Conservation (phyloP, 2,888 invertebrate genomes). For the Tipula vernalis region DNA sequence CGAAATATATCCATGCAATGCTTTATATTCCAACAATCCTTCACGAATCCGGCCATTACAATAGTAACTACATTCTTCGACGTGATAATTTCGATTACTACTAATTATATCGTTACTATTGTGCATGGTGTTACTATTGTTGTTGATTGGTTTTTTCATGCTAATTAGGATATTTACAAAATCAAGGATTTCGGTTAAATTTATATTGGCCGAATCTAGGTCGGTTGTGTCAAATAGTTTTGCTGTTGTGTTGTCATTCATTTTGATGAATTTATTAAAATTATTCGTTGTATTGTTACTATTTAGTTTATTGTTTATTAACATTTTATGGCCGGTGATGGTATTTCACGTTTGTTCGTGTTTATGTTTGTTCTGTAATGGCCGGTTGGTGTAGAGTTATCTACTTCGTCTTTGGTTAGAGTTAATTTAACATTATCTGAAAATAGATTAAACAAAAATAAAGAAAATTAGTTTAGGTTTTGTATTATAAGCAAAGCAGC, state of each 20-base stretch:
- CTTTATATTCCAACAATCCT: conserved; percentile 48
- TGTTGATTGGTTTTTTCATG: not conserved
- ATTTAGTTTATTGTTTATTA: not conserved
- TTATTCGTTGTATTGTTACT: not conserved
- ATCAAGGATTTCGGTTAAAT: not conserved
- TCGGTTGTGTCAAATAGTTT: not conserved
- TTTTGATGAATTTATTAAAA: not conserved
- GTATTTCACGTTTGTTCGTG: not conserved
- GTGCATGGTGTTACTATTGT: not conserved
- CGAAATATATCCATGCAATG: conserved; percentile 71
- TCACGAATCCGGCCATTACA: conserved; percentile 47
- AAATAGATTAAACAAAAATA: not conserved
- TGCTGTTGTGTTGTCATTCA: not conserved
- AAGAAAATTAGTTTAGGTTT: not conserved
- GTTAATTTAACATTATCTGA: not conserved
- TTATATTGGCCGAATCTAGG: not conserved
- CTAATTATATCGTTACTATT: not conserved
- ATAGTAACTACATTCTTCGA: conserved; percentile 33
- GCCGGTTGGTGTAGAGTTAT: not conserved
- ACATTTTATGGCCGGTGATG: not conserved
- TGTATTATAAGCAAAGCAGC: not conserved
- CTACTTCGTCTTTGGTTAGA: not conserved
- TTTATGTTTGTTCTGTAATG: not conserved
- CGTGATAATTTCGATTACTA: not conserved
- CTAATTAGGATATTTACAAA: not conserved